A percentile compares a stretch with the other conserved stretches of the same genome.
Conservation (phyloP, 2,797 vertebrate genomes). For the Buceros bicornis region DNA sequence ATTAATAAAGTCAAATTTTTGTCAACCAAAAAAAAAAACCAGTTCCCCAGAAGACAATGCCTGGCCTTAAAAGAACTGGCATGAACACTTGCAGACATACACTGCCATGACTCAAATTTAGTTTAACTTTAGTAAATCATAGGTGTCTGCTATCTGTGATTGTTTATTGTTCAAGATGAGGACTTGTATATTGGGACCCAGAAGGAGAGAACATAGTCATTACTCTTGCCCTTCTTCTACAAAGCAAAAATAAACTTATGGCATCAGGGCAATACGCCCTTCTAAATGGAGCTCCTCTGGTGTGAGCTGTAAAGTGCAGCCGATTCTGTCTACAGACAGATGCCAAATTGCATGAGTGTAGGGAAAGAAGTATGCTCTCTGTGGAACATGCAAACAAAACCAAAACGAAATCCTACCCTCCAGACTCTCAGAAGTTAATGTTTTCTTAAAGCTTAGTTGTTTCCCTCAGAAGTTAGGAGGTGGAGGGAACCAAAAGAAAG, state of each 20-base stretch:
- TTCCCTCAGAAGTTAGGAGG: not conserved
- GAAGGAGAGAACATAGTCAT: constrained; percentile 9
- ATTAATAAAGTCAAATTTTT: not conserved
- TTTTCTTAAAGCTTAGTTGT: not conserved
- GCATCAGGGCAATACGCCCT: not conserved
- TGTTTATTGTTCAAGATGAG: constrained; percentile 7
- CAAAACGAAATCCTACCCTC: not conserved
- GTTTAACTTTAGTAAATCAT: constrained; percentile 54
- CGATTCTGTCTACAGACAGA: not conserved
- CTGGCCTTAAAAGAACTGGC: not conserved
- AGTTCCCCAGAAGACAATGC: not conserved
- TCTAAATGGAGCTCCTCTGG: not conserved
- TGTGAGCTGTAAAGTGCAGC: not conserved
- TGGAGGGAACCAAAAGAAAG: not conserved
- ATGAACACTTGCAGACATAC: not conserved
- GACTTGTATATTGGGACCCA: not conserved
- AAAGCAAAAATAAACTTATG: constrained; percentile 1
- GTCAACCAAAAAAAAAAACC: not conserved
- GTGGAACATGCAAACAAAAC: not conserved
- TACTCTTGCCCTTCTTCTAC: not conserved
- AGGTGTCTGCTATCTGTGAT: constrained; percentile 6
- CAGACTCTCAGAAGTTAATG: not conserved
- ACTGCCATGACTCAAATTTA: not conserved
- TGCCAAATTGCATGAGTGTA: not conserved
- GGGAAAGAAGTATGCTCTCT: not conserved